phyloP scores from a whole-genome alignment of 2,797 vertebrate species.

The Mormyrus hasselquistii region DNA sequence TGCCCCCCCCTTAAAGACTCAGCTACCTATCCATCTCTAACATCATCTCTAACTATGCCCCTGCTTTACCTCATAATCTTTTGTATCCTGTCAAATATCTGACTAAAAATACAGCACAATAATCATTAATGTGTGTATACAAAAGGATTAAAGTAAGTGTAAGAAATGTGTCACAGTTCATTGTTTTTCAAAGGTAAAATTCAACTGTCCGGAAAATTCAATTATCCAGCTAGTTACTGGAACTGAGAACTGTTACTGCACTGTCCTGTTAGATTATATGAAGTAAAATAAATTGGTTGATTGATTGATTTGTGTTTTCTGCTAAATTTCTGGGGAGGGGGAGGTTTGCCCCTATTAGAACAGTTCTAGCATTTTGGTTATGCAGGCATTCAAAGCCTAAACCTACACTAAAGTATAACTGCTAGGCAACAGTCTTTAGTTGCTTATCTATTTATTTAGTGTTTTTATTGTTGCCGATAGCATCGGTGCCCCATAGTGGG shows the following conservation, averaged over 20 bases:
- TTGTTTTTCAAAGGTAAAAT: neutral
- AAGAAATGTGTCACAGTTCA: neutral
- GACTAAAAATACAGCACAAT: neutral
- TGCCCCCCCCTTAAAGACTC: neutral
- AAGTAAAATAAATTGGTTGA: neutral
- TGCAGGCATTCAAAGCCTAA: neutral
- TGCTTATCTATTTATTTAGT: neutral
- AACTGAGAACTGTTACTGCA: neutral
- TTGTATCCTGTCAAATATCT: neutral
- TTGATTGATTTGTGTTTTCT: neutral
- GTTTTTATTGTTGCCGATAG: neutral
- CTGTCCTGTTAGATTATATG: neutral
- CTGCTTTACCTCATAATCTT: neutral
- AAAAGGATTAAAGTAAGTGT: neutral
- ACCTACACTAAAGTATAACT: neutral
- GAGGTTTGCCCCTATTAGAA: neutral
- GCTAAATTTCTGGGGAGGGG: neutral
- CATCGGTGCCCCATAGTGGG: neutral
- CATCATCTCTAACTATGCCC: neutral
- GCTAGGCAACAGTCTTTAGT: neutral
- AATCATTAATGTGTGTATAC: neutral
- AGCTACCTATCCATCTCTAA: neutral
- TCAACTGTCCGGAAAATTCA: neutral
- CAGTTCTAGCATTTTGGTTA: neutral
- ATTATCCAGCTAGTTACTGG: neutral